Percentiles rank a stretch among this genome's conserved stretches.
These are phyloP conservation scores for Drosophila micromelanica DNA, from an alignment of 1,140 invertebrate genomes.

Conservation along the genomic window DNA sequence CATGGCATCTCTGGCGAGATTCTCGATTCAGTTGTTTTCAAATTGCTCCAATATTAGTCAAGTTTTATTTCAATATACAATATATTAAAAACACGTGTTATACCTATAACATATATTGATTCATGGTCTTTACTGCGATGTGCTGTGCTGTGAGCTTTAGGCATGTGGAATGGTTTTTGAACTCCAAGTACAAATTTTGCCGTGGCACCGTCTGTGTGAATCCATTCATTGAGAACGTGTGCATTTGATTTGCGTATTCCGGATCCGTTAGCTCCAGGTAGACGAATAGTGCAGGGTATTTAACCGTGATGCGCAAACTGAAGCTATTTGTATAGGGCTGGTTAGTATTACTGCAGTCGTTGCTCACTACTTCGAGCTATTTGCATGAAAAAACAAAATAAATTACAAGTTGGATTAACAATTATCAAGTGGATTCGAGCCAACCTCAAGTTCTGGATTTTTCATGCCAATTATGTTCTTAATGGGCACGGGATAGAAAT, in stretches of 20 bases:
- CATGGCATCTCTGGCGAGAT: not conserved
- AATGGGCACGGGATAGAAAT: conserved; percentile 60
- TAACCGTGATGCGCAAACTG: conserved; percentile 69
- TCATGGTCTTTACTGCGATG: conserved; percentile 60
- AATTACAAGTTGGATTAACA: not conserved
- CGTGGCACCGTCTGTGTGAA: conserved; percentile 73
- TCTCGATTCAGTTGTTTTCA: not conserved
- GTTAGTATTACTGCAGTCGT: conserved; percentile 36
- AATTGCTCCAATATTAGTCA: not conserved
- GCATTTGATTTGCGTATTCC: conserved; percentile 40
- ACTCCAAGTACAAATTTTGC: conserved; percentile 64
- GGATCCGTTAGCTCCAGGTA: conserved; percentile 75
- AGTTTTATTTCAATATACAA: conserved; percentile 7
- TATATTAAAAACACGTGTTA: too few species aligned
- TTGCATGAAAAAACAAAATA: not conserved
- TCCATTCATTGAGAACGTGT: conserved; percentile 82
- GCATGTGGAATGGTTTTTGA: conserved; percentile 53
- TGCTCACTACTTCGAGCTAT: conserved; percentile 49
- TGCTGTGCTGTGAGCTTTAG: conserved; percentile 30
- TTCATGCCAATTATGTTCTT: conserved; percentile 59
- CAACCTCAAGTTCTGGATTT: conserved; percentile 46
- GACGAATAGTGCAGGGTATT: conserved; percentile 68
- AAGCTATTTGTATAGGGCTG: conserved; percentile 73
- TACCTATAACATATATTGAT: conserved; percentile 58
- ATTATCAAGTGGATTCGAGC: not conserved